Conservation (phyloP, 2,113 vertebrate species). For the Petromus typicus region DNA sequence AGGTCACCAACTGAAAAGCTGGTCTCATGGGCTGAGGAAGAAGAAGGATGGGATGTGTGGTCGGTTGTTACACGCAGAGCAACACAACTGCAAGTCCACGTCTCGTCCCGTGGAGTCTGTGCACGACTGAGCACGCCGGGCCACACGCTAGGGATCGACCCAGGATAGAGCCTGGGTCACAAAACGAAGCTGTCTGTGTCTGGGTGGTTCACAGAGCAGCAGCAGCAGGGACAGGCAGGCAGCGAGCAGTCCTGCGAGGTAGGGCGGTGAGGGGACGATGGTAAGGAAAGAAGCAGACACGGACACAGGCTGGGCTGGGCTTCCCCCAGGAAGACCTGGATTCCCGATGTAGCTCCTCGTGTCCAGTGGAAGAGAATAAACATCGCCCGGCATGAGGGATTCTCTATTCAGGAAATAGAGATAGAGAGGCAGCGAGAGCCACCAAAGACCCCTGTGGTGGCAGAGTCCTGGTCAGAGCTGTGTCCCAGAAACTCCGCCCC, state of each 20-base stretch:
- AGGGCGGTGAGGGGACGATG: accelerated
- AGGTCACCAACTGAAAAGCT: not conserved
- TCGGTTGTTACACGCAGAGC: not conserved
- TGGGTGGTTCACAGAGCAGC: too few species aligned
- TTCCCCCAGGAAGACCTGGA: not conserved
- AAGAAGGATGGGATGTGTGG: not conserved
- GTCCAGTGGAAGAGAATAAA: not conserved
- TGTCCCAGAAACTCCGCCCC: not conserved
- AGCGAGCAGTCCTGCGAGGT: not conserved
- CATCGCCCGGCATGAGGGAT: not conserved
- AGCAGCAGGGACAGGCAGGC: not conserved
- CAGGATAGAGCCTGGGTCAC: not conserved
- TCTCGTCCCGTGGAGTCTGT: not conserved
- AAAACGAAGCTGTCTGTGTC: not conserved
- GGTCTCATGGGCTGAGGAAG: not conserved
- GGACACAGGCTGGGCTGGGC: not conserved
- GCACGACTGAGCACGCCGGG: accelerated
- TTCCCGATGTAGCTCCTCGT: accelerated
- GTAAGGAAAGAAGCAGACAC: not conserved
- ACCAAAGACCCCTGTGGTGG: not conserved
- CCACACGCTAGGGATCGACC: accelerated
- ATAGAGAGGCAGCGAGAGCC: not conserved
- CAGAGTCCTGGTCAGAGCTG: accelerated
- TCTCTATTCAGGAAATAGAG: not conserved
- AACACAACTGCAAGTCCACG: not conserved